Conservation (phyloP, 2,888 invertebrate genomes). For the Plebejus argus region DNA sequence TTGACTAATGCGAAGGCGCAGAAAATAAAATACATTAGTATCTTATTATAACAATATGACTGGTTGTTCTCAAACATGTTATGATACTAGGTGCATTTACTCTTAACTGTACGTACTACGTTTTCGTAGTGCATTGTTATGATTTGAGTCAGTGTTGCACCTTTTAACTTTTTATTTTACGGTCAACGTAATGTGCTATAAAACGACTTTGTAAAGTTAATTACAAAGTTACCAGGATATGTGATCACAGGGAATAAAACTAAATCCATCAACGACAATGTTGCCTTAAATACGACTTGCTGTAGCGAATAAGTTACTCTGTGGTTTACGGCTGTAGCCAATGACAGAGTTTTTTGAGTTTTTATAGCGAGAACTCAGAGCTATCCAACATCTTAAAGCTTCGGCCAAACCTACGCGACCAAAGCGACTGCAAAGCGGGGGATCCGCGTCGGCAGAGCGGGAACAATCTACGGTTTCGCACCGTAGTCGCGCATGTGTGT, state of each 20-base stretch:
- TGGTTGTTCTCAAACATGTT: no score
- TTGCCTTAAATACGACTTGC: not conserved
- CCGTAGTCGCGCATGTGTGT: no score
- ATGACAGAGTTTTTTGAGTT: not conserved
- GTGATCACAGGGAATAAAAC: constrained; percentile 26
- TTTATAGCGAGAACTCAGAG: not conserved
- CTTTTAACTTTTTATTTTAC: constrained; percentile 12
- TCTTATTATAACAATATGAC: no score
- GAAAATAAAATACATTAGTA: no score
- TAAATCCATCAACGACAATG: constrained; percentile 25
- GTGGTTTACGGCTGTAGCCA: not conserved
- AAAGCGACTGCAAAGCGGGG: no score
- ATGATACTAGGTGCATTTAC: no score
- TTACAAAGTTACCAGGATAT: constrained; percentile 26
- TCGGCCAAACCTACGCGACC: no score
- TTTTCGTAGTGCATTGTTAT: not conserved
- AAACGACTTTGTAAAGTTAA: constrained; percentile 22
- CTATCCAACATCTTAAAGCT: no score
- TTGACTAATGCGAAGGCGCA: no score
- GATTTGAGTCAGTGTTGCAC: not conserved
- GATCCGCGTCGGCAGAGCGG: no score
- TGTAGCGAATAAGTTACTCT: not conserved
- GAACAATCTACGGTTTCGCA: no score
- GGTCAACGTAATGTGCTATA: constrained; percentile 14
- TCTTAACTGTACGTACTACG: not conserved